Evolutionary conservation across 37 sponge, comb jelly and placozoan species (phyloP).

Genomic region (Eunapius fragilis): DNA sequence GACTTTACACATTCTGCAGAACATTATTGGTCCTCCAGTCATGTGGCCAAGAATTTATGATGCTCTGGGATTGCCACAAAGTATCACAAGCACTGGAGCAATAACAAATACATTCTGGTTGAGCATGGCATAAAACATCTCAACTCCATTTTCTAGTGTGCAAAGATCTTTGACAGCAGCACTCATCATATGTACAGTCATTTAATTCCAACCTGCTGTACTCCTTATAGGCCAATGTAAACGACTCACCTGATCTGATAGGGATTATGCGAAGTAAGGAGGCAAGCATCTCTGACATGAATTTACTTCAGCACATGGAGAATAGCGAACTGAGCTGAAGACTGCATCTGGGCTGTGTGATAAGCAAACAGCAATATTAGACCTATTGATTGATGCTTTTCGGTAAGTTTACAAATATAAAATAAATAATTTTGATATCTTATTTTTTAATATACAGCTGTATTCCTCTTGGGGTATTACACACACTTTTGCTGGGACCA

Average conservation of each 20-base stretch:
- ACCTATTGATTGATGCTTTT: background rate
- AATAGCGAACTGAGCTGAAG: background rate
- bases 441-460: background rate
- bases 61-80: conserved; percentile 29
- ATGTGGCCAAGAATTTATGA: too few relatives aligned
- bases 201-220: too few relatives aligned
- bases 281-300: too few relatives aligned
- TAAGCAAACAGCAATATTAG: background rate
- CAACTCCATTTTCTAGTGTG: conserved; percentile 27
- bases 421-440: background rate
- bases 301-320: background rate
- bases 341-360: conserved; percentile 1
- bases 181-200: too few relatives aligned
- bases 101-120: too few relatives aligned
- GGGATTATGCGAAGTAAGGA: too few relatives aligned
- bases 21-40: conserved; percentile 45
- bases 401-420: background rate
- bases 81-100: conserved; percentile 34
- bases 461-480: conserved; percentile 11
- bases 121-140: too few relatives aligned
- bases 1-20: conserved; percentile 15
- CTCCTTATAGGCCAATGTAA: too few relatives aligned
- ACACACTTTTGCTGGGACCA: conserved; percentile 18
- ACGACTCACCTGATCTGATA: too few relatives aligned
- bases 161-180: too few relatives aligned